Evolutionary conservation across 2,888 invertebrate genomes (phyloP), one percentile per base, ranked within the genome.

Genomic region (Hololepta plana): DNA sequence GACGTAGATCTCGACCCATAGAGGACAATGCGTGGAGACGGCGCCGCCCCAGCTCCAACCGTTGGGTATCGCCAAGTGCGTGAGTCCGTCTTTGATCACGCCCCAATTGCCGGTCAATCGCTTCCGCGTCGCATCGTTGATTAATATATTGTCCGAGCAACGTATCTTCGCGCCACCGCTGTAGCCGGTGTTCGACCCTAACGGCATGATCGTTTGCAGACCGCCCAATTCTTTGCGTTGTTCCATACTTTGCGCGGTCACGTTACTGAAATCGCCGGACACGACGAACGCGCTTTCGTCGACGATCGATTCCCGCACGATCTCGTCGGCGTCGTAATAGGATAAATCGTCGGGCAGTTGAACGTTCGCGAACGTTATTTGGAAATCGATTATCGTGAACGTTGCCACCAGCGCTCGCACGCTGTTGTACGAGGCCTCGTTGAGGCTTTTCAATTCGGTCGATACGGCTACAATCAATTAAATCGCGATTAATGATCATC

Each of bases 1-100:
- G n/a, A 46, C 36, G 37, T 55, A 64, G 28, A 72, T 53, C 49
- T 81, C 80, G n/a, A 67, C 66, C 74, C 76, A 82, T 2, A 80
- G 55, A 2, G 82, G 84, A 40, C 72, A 76, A 49, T 67, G 71
- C 17, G 69, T 67, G 13, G 77, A 77, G 2, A 70, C 76, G 1
- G 72, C 62, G 0, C 82, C 84, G 7, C 80, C 80, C 81, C 79
- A 81, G 10, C 65, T 66, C 81, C 81, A 82, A 3, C 77, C 79
- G n/a, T 72, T 62, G 0, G 82, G 82, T 35, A 84, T 82, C 24
- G 79, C 77, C 27, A 80, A 54, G 43, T 79, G 80, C 30, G 68
- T 68, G 20, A 82, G 54, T 1, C 81, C 81, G 9, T 71, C 64
- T 26, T 66, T 60, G 19, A 82, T 61, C n/a, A 71, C 62, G 4